Percentiles rank a stretch among this genome's conserved stretches.
phyloP scores from a whole-genome alignment of 2,113 vertebrate species.

The Siphamia tubifer region DNA sequence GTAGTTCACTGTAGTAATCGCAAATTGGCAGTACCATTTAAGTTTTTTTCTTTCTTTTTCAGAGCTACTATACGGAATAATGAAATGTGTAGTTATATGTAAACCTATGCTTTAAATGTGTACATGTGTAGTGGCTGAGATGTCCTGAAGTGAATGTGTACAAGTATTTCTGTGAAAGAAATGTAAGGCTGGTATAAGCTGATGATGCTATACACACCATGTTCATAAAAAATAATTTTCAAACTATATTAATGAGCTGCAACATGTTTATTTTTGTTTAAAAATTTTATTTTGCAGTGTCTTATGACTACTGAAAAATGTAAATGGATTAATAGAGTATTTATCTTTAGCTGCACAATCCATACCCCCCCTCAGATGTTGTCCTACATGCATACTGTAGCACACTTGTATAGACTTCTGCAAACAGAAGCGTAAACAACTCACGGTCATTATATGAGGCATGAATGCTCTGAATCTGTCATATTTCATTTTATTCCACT shows the following conservation, averaged over 20 bases:
- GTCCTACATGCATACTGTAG: neutral
- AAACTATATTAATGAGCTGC: neutral
- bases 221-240: no score
- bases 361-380: neutral
- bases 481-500: neutral
- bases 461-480: neutral
- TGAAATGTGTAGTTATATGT: no score
- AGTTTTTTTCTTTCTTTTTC: no score
- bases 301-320: neutral
- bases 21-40: no score
- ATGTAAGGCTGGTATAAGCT: no score
- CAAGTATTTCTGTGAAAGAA: no score
- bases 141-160: no score
- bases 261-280: neutral
- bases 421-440: neutral
- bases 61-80: no score
- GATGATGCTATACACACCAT: no score
- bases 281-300: neutral
- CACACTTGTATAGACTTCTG: neutral
- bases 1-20: no score
- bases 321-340: slow-evolving; percentile 11
- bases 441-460: neutral
- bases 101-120: no score
- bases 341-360: neutral
- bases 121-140: no score